Percentiles rank a stretch among this genome's conserved stretches.
Conservation (phyloP, 2,888 invertebrate species). For the Ophioninae sp. region DNA sequence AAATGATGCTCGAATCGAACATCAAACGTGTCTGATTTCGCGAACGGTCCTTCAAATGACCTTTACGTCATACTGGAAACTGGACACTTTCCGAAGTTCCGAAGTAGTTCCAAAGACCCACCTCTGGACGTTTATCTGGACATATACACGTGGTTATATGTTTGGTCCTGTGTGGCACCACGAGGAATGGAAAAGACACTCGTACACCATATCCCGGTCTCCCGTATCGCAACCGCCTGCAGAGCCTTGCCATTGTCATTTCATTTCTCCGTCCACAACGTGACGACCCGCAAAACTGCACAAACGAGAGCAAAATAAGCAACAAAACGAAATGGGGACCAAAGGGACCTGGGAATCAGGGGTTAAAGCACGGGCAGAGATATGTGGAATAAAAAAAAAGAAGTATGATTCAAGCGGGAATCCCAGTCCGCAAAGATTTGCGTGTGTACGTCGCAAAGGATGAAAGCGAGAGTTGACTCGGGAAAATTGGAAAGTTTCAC, state of each 20-base stretch:
- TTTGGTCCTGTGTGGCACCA: conserved; percentile 15
- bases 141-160: neutral
- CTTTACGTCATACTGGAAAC: too few relatives aligned
- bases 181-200: conserved; percentile 29
- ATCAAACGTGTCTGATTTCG: too few relatives aligned
- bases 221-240: neutral
- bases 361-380: conserved; percentile 16
- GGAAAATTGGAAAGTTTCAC: conserved; percentile 49
- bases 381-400: conserved; percentile 40
- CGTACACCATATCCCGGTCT: conserved; percentile 30
- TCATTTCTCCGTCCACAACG: conserved; percentile 36
- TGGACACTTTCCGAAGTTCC: conserved; percentile 5
- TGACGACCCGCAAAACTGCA: conserved; percentile 38
- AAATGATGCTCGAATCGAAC: too few relatives aligned
- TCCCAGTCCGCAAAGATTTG: conserved; percentile 8
- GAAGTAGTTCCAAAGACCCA: too few relatives aligned
- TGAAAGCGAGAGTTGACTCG: conserved; percentile 20
- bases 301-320: conserved; percentile 20
- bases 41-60: too few relatives aligned
- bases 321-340: neutral
- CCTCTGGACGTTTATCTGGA: neutral
- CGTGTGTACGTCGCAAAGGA: conserved; percentile 18
- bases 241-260: conserved; percentile 16
- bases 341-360: neutral
- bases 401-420: conserved; percentile 35